Conservation (phyloP, 2,113 vertebrate genomes). For the Pelobates fuscus region DNA sequence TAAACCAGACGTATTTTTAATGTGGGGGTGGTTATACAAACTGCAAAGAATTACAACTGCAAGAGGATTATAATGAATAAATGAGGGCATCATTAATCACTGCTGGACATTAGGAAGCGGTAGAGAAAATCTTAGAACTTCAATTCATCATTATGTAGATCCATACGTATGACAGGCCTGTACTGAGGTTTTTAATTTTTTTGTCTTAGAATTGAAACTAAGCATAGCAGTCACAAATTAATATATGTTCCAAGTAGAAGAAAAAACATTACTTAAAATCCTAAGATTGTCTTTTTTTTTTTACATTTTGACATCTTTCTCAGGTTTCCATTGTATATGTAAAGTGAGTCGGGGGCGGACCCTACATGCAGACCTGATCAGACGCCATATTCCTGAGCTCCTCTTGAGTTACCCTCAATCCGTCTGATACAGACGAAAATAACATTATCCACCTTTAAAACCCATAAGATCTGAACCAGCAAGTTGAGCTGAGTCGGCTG, state of each 20-base stretch:
- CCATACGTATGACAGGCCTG: constrained; percentile 21
- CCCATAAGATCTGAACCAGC: too few species aligned
- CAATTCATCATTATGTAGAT: constrained; percentile 26
- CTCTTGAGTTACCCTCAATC: too few species aligned
- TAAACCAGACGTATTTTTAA: constrained; percentile 30
- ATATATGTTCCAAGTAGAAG: neutral
- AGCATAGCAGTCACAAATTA: constrained; percentile 1
- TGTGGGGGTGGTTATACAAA: constrained; percentile 24
- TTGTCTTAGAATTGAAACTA: constrained; percentile 9
- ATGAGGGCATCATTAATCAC: constrained; percentile 21
- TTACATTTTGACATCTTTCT: too few species aligned
- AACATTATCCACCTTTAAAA: too few species aligned
- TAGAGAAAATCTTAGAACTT: constrained; percentile 12
- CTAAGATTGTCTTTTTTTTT: too few species aligned
- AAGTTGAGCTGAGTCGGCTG: too few species aligned
- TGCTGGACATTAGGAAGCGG: constrained; percentile 23
- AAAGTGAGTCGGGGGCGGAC: too few species aligned
- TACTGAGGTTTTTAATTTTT: constrained; percentile 1
- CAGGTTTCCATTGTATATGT: too few species aligned
- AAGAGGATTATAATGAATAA: constrained; percentile 24
- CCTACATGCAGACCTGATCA: too few species aligned
- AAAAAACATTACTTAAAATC: too few species aligned
- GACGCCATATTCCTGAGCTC: too few species aligned
- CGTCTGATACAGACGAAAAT: too few species aligned
- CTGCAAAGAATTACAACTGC: neutral